Percentiles rank a stretch among this genome's conserved stretches.
Evolutionary conservation across 64 coral and sea anemone species (phyloP).

Genomic region (Orbicella faveolata): DNA sequence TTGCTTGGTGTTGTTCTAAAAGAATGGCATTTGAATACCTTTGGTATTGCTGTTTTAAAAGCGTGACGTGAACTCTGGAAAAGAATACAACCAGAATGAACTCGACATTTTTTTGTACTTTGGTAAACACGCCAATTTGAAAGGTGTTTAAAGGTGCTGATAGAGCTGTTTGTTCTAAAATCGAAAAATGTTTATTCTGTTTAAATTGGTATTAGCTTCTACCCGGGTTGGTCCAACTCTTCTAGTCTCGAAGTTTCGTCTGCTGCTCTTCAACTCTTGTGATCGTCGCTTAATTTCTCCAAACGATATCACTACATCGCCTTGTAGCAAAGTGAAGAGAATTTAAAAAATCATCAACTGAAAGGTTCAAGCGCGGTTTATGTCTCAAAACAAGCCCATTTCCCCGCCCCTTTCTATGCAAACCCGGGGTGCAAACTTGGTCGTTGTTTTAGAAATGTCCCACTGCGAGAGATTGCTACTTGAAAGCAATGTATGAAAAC

Average conservation of each 20-base stretch:
- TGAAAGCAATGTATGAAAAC: background rate
- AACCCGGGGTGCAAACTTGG: background rate
- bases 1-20: background rate
- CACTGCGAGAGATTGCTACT: background rate
- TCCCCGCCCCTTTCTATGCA: background rate
- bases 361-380: background rate
- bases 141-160: background rate
- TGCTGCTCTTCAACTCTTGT: background rate
- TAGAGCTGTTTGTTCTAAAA: conserved; percentile 10
- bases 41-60: conserved; percentile 1
- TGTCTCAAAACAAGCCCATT: background rate
- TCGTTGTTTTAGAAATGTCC: background rate
- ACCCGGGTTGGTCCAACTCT: background rate
- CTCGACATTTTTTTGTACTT: conserved; percentile 2
- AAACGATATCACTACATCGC: background rate
- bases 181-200: conserved; percentile 38
- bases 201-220: background rate
- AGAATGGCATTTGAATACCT: conserved; percentile 26
- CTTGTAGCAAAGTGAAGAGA: background rate
- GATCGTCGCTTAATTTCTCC: background rate
- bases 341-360: background rate
- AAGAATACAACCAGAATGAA: conserved; percentile 1
- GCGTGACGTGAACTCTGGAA: background rate
- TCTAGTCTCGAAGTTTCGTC: background rate
- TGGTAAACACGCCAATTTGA: background rate